phyloP scores from a whole-genome alignment of 2,113 vertebrate species.

The Pteronura brasiliensis region DNA sequence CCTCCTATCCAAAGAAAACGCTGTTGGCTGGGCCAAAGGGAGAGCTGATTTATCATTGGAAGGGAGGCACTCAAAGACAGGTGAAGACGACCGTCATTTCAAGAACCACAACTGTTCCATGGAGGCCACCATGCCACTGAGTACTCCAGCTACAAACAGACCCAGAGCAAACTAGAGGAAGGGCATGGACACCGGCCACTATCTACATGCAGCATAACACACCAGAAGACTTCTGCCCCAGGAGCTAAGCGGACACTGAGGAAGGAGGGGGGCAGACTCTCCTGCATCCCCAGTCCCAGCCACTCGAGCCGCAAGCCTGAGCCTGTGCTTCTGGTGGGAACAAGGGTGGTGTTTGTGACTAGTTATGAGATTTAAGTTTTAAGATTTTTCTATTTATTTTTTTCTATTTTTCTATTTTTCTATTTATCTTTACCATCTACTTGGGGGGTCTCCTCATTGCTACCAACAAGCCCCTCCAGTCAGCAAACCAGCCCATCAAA shows the following conservation, averaged over 20 bases:
- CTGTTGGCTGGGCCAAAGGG: neutral
- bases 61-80: neutral
- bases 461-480: neutral
- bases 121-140: too few relatives aligned
- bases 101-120: neutral
- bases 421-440: fast-evolving
- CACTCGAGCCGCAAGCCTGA: neutral
- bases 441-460: neutral
- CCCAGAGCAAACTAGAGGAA: neutral
- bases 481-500: neutral
- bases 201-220: neutral
- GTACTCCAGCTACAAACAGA: neutral
- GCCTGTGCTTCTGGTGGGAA: neutral
- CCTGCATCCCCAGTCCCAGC: neutral
- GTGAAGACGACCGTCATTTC: neutral
- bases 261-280: neutral
- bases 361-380: neutral
- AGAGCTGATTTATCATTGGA: neutral
- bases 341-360: fast-evolving
- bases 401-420: too few relatives aligned
- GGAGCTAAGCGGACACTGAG: neutral
- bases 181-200: too few relatives aligned
- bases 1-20: neutral
- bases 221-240: neutral
- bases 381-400: neutral